phyloP scores from a whole-genome alignment of 1,140 invertebrate genomes.

The Conus betulinus region DNA sequence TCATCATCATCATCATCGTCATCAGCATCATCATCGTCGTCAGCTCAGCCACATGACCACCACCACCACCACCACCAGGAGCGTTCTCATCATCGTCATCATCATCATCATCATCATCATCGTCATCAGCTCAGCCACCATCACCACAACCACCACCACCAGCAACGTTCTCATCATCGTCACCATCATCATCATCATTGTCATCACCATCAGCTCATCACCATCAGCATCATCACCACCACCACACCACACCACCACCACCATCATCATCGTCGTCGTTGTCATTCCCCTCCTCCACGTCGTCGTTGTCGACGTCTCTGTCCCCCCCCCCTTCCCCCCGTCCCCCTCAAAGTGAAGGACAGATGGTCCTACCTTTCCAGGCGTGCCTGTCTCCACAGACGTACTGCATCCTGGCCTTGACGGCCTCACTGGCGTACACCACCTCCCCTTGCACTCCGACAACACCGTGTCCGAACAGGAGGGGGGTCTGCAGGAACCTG shows the following conservation, averaged over 20 bases:
- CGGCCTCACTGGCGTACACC: conserved; percentile 40
- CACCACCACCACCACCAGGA: no score
- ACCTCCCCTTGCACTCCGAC: conserved; percentile 43
- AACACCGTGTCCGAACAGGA: conserved; percentile 39
- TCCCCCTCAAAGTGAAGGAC: neutral
- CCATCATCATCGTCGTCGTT: neutral
- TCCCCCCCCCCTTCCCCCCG: neutral
- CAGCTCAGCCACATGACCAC: no score
- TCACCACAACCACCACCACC: no score
- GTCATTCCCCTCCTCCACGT: neutral
- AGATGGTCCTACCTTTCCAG: conserved; percentile 37
- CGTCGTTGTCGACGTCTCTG: neutral
- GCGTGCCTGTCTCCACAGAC: conserved; percentile 41
- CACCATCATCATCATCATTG: neutral
- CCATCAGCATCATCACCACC: no score
- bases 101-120: no score
- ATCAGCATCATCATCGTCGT: no score
- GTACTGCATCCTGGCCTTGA: conserved; percentile 43
- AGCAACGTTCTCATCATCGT: neutral
- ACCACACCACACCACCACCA: neutral
- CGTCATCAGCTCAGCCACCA: no score
- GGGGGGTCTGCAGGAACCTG: conserved; percentile 38
- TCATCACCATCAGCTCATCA: neutral
- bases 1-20: no score
- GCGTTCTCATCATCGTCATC: no score